A percentile compares a stretch with the other conserved stretches of the same genome.
phyloP scores from a whole-genome alignment of 37 sponge, comb jelly and placozoan species.

The Sycon ciliatum region DNA sequence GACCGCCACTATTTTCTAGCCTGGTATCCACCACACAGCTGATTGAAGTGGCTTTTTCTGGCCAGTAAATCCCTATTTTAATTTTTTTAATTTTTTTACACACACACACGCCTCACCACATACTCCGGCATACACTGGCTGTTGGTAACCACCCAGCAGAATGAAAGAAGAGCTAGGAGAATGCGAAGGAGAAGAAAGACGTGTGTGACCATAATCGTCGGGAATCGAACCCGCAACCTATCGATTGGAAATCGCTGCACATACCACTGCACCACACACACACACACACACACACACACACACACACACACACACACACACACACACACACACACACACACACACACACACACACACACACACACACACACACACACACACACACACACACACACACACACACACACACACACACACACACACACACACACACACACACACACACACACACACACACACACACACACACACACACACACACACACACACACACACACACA shows the following conservation, averaged over 20 bases:
- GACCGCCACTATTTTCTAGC: no score
- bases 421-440: slow-evolving; percentile 5
- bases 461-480: slow-evolving; percentile 5
- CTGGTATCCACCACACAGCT: no score
- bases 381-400: slow-evolving; percentile 5
- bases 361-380: slow-evolving; percentile 5
- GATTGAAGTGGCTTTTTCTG: no score
- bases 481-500: slow-evolving; percentile 5
- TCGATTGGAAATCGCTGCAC: no score
- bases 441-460: slow-evolving; percentile 5
- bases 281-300: slow-evolving; percentile 5
- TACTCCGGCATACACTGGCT: slow-evolving; percentile 11
- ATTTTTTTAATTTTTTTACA: no score
- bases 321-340: slow-evolving; percentile 5
- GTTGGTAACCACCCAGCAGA: neutral
- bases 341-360: slow-evolving; percentile 5
- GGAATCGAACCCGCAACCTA: no score
- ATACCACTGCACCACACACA: no score
- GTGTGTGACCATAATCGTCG: no score
- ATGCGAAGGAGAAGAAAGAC: no score
- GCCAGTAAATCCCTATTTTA: no score
- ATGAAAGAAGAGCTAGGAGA: no score
- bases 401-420: slow-evolving; percentile 5
- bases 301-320: slow-evolving; percentile 5
- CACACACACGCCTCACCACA: slow-evolving; percentile 23